Evolutionary conservation across 1,140 invertebrate genomes (phyloP), one percentile per base, ranked within the genome.

Genomic region (Panagrolaimus sp.): DNA sequence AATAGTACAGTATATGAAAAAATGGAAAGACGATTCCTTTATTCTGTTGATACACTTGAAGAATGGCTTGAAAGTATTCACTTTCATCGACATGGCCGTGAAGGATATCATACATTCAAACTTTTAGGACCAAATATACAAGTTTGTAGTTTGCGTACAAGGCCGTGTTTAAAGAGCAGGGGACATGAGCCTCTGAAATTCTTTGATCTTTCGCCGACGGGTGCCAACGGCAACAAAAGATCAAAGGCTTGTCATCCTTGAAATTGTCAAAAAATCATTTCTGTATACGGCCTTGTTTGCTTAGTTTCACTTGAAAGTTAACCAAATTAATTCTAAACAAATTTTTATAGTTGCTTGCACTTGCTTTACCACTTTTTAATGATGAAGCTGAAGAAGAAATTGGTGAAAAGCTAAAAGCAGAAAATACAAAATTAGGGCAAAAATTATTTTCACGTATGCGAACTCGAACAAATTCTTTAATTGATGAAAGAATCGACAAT

Each of bases 1-100:
- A 63, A 63, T 43, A 63, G 62, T 63, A 63, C 62, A 13, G 27
- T 63, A 27, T 63, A 63, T 16, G 62, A 63, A 63, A 63, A 43
- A 42, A 42, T 31, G 62, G 27, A 31, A 14, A 9, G 9, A n/a
- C 16, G 27, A 63, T 63, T 63, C 38, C n/a, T 63, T 23, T 43
- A 42, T 31, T 16, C 42, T n/a, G 62, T 63, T 31, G 62, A 63
- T 16, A 43, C 16, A 13, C 16, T 63, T 63, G 62, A 63, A 63
- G 27, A 20, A n/a, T 63, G 42, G 27, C n/a, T 63, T 8, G 27
- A 63, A 63, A 31, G 38, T 16, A 63, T 63, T 14, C 27, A 16
- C 38, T 42, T 63, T 14, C 27, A 63, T 43, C 38, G 62, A 11
- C 16, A 43, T 31, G 27, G 51, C 16, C 51, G 51, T 11, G 51